Base-by-base conservation (phyloP, 2,888 invertebrate species). In the Volucella inanis region DNA sequence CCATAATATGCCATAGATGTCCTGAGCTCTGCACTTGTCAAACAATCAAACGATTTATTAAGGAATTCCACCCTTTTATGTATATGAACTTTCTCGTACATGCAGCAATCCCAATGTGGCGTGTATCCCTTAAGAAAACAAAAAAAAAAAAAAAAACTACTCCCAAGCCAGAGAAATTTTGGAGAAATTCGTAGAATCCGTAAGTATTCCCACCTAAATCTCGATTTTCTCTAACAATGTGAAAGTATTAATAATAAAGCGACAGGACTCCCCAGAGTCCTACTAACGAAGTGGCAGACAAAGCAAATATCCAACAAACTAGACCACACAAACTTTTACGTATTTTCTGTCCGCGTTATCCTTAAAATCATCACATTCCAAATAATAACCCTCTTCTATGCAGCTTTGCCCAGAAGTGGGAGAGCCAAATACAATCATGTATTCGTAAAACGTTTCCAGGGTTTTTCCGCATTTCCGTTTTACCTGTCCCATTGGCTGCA, bases 281-380 rank as follows among this genome's bases (percentile, higher is more conserved):
- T 41, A 31, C 41, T 15, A 43, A 50, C 22, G 39, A 47, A 52
- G 45, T 59, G 49, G n/a, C 45, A 49, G 22, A 18, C 38, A n/a
- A 31, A 47, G 12, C 15, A 11, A 9, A 38, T 6, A 15, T 8
- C 18, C 22, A 54, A 54, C 12, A 12, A n/a, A 31, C 15, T 31
- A 38, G 22, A n/a, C 59, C 12, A 8, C 38, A n/a, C 45, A 3
- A 22, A 22, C 22, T 22, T 6, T 50, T 14, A 43, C 39, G 18
- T 31, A 41, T 49, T 18, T 57, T 18, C 57, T 75, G 6, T n/a
- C 55, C 47, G 8, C 39, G 18, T 57, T 31, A 31, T 45, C 49
- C 41, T 22, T 9, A 64, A 55, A 47, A 55, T 43, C 45, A 31
- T 38, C 54, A 22, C 38, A 79, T 78, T 78, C 64, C 71, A 57